Conservation (phyloP, 2,113 vertebrate genomes). For the Tamias sibiricus region DNA sequence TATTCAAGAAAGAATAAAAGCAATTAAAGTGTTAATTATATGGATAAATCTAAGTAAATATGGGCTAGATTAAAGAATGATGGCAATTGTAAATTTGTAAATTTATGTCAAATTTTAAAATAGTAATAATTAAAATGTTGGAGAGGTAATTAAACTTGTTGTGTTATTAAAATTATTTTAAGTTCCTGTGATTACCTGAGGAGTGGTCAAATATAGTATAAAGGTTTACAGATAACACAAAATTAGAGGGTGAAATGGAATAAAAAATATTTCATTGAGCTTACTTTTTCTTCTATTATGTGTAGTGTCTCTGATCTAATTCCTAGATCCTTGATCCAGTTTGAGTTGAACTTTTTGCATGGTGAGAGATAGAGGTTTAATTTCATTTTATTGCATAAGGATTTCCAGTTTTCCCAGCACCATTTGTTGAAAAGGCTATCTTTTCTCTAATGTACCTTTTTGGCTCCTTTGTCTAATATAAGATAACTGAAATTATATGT, state of each 20-base stretch:
- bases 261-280: too few relatives aligned
- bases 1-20: conserved; percentile 3
- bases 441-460: too few relatives aligned
- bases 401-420: too few relatives aligned
- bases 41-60: background rate
- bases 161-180: background rate
- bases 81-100: background rate
- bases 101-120: background rate
- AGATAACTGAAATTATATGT: too few relatives aligned
- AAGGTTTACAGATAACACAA: background rate
- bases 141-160: background rate
- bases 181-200: background rate
- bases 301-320: too few relatives aligned
- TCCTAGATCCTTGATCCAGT: too few relatives aligned
- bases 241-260: background rate
- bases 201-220: background rate
- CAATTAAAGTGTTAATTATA: background rate
- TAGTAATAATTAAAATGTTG: background rate
- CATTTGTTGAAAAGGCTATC: too few relatives aligned
- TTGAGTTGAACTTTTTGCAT: too few relatives aligned
- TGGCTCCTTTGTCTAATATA: too few relatives aligned
- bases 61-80: background rate
- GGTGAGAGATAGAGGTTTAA: too few relatives aligned
- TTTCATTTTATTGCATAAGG: too few relatives aligned
- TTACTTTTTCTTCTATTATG: too few relatives aligned